phyloP scores from a whole-genome alignment of 2,113 vertebrate genomes.

The Aleadryas rufinucha region DNA sequence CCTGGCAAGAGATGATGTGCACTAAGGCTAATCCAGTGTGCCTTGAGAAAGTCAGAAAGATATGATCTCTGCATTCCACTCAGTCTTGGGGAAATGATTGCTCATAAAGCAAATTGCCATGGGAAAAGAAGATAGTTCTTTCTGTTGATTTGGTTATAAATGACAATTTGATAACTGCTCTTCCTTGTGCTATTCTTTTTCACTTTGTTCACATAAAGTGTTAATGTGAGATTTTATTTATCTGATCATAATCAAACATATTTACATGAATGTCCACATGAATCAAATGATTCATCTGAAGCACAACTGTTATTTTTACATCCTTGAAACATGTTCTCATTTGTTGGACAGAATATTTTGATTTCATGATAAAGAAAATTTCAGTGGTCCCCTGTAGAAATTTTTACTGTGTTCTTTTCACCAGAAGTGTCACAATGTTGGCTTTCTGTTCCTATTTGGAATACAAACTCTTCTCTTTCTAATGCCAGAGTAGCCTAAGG shows the following conservation, averaged over 20 bases:
- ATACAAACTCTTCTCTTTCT: background rate
- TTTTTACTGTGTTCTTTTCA: background rate
- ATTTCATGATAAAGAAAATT: slow-evolving; percentile 23
- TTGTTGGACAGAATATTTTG: slow-evolving; percentile 15
- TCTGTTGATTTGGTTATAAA: background rate
- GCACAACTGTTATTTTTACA: background rate
- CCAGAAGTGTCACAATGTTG: slow-evolving; percentile 8
- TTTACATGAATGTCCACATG: background rate
- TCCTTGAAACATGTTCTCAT: background rate
- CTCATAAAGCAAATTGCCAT: background rate
- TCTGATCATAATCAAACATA: background rate
- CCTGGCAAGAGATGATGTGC: slow-evolving; percentile 41
- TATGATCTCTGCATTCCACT: background rate
- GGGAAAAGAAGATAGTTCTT: background rate
- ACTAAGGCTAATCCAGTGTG: background rate
- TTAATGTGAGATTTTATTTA: background rate
- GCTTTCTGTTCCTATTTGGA: slow-evolving; percentile 12
- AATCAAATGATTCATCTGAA: background rate
- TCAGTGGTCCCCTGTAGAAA: background rate
- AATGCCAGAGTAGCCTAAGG: slow-evolving; percentile 35
- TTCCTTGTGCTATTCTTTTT: background rate
- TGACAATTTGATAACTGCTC: background rate
- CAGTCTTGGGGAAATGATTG: background rate
- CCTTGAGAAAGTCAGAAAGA: slow-evolving; percentile 26
- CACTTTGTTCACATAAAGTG: background rate